Base-by-base conservation (phyloP, 2,797 vertebrate species). In the Paedocypris micromegethes region DNA sequence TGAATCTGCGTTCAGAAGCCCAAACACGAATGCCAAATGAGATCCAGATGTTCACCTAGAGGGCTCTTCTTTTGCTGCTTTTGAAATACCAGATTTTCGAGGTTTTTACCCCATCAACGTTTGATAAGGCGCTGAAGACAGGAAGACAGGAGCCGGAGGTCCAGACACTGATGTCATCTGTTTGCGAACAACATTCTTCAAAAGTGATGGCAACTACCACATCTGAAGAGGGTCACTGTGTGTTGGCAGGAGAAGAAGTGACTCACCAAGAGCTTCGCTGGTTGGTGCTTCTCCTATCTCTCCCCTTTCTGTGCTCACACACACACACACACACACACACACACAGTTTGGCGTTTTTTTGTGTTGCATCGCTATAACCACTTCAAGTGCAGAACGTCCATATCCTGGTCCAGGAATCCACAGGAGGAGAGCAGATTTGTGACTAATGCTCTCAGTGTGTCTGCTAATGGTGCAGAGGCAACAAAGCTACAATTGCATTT, bases 131-230 rank as follows among this genome's bases (percentile, higher is more conserved):
- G 68, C 44, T 68, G 59, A 75, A 76, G 71, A 66, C 82, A 57
- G 65, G 64, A 53, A 42, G 7, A 44, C 4, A 49, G 39, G 37
- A 47, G 66, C 67, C 78, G 74, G 75, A 84, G 77, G 73, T 80
- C 75, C 42, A 86, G 84, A 84, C 71, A 59, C 60, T 86, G 84
- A 87, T 73, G 81, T 87, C 83, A 87, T 84, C 38, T 54, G 38
- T 81, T 79, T 78, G n/a, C 74, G 59, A 59, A 72, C 81, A 84
- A 77, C 73, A 75, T 23, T 48, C 37, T 72, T 4, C 46, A 68
- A 70, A 65, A 54, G 43, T 39, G 53, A 80, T 79, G 77, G 56
- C 64, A 66, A 64, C 78, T 73, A 42, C 69, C 58, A 9, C 57
- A 72, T 78, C 47, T 64, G 52, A 55, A 62, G 40, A 49, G 58